Conservation (phyloP, 1,140 invertebrate species). For the Trichomalopsis sarcophagae region DNA sequence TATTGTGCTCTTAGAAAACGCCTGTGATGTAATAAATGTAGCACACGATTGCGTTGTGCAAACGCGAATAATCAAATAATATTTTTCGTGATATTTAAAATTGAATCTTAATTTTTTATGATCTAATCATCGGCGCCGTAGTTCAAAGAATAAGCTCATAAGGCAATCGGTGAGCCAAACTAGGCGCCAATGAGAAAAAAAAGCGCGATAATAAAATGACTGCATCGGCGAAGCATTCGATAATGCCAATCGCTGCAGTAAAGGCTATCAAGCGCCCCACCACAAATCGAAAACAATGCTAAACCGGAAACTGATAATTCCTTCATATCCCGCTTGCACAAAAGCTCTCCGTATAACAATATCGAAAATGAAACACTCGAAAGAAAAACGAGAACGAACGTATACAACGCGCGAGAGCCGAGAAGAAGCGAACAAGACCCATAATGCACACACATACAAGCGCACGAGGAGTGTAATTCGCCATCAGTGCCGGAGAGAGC, state of each 20-base stretch:
- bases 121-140: too few species aligned
- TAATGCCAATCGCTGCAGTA: neutral
- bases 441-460: neutral
- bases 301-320: slow-evolving; percentile 3
- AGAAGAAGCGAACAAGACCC: neutral
- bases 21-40: neutral
- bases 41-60: too few species aligned
- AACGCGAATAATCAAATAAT: neutral
- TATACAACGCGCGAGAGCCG: neutral
- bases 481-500: neutral
- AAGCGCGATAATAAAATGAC: neutral
- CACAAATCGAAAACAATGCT: neutral
- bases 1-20: neutral
- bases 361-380: neutral
- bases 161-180: too few species aligned
- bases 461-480: slow-evolving; percentile 8
- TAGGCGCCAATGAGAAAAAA: neutral
- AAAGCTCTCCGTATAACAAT: neutral
- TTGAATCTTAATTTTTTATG: too few species aligned
- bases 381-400: neutral
- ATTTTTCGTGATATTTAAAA: too few species aligned
- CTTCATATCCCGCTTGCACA: neutral
- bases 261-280: neutral
- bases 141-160: too few species aligned
- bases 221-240: neutral